phyloP scores from a whole-genome alignment of 2,113 vertebrate genomes.

The Oxyura jamaicensis region DNA sequence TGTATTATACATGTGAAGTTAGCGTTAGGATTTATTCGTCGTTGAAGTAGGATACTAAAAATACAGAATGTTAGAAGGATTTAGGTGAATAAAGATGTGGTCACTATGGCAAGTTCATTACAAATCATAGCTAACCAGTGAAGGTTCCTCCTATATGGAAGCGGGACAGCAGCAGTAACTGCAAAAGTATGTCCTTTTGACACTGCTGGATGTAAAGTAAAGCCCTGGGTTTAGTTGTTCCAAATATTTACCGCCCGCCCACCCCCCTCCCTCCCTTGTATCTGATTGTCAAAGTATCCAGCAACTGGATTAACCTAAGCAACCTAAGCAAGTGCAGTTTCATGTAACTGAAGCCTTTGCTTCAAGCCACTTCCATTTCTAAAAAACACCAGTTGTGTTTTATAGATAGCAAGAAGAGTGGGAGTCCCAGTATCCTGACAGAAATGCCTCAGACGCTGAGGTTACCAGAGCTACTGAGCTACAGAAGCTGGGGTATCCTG shows the following conservation, averaged over 20 bases:
- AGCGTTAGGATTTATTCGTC: constrained; percentile 17
- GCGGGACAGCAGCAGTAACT: neutral
- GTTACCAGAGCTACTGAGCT: rapidly evolving
- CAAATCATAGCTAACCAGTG: neutral
- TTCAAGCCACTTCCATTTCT: neutral
- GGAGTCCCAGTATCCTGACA: neutral
- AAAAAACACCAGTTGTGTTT: neutral
- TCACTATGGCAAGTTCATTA: neutral
- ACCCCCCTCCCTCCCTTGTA: neutral
- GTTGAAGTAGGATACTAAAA: neutral
- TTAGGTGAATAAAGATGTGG: constrained; percentile 23
- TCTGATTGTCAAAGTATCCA: neutral
- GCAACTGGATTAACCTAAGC: neutral
- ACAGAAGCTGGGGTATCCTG: neutral
- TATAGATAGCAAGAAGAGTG: neutral
- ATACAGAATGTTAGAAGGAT: neutral
- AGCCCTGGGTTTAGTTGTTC: neutral
- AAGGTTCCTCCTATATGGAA: neutral
- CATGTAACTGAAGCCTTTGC: neutral
- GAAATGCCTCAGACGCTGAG: neutral
- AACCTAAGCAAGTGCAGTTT: neutral
- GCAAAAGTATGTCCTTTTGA: neutral
- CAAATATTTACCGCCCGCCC: neutral
- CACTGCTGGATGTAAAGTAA: neutral
- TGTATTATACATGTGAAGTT: constrained; percentile 14